Evolutionary conservation across 1,140 invertebrate genomes (phyloP), one percentile per base, ranked within the genome.

Genomic region (Diorhabda carinulata): DNA sequence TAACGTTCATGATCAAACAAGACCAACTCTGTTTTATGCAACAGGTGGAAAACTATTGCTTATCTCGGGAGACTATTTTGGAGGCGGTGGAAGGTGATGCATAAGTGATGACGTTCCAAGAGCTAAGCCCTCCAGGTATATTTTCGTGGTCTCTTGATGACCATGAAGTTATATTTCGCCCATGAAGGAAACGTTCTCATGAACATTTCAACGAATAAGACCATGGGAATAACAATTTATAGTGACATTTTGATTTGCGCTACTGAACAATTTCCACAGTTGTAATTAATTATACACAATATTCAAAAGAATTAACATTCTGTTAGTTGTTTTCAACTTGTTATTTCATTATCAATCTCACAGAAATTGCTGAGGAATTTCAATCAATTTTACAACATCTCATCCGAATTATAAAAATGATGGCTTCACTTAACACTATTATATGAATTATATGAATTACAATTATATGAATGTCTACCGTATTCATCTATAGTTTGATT

Each of bases 131-230:
- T 45, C 64, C 10, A 56, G 47, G 64, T 43, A 47, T 41, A 42
- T 47, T 65, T 65, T 57, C 64, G 64, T 65, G 64, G 64, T 65
- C 64, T 65, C 64, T 65, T 65, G 64, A 65, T 65, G 64, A 65
- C 64, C 64, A 10, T 42, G 25, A 52, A 40, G 64, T 57, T 43
- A 43, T 45, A 10, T 65, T 65, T 62, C 61, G 10, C 10, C 52
- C 56, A 45, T 65, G 57, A 65, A 65, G 64, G 57, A 64, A 42
- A 65, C 64, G 47, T 9, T 56, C 64, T 65, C 64, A 65, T 65
- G 25, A 65, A 65, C 64, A 65, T 65, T 65, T 65, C 64, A 65
- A 42, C 64, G 52, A 8, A 40, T 41, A 41, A 57, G 42, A 65
- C 47, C n/a, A 40, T 9, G 47, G 45, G 43, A 57, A 8, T 40